These are phyloP conservation scores for Vombatus ursinus DNA, from an alignment of 2,113 vertebrate species.

Conservation along the genomic window DNA sequence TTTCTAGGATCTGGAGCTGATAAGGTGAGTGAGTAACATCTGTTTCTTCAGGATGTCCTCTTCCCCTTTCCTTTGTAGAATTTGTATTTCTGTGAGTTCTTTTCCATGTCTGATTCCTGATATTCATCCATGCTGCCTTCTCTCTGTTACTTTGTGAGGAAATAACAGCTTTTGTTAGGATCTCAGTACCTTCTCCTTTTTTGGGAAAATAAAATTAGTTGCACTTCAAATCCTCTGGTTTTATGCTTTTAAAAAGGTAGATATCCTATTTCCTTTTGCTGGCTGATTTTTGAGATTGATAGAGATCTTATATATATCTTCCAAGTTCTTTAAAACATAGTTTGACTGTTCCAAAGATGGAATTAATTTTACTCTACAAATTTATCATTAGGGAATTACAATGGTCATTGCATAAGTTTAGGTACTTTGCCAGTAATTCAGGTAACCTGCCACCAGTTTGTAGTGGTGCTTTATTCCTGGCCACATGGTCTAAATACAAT, in stretches of 20 bases:
- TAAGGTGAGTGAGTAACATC: neutral
- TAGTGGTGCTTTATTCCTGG: neutral
- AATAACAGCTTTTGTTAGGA: neutral
- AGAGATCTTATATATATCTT: neutral
- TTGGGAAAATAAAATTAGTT: constrained; percentile 38
- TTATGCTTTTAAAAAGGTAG: constrained; percentile 8
- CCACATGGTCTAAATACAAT: neutral
- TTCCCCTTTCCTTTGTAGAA: neutral
- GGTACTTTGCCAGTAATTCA: neutral
- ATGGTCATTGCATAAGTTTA: neutral
- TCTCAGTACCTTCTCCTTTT: constrained; percentile 25
- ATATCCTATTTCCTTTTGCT: neutral
- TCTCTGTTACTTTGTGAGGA: neutral
- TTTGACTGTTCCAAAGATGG: neutral
- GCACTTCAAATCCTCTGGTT: neutral
- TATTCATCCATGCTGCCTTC: neutral
- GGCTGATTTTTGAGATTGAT: neutral
- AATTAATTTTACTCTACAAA: constrained; percentile 1
- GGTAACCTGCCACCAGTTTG: neutral
- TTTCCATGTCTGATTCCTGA: constrained; percentile 19
- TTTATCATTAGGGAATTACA: neutral
- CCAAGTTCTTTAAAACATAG: neutral
- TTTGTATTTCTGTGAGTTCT: constrained; percentile 7
- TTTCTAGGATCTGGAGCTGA: neutral
- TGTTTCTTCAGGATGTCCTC: neutral